phyloP scores from a whole-genome alignment of 1,140 invertebrate genomes.

The Coenobita brevimanus region DNA sequence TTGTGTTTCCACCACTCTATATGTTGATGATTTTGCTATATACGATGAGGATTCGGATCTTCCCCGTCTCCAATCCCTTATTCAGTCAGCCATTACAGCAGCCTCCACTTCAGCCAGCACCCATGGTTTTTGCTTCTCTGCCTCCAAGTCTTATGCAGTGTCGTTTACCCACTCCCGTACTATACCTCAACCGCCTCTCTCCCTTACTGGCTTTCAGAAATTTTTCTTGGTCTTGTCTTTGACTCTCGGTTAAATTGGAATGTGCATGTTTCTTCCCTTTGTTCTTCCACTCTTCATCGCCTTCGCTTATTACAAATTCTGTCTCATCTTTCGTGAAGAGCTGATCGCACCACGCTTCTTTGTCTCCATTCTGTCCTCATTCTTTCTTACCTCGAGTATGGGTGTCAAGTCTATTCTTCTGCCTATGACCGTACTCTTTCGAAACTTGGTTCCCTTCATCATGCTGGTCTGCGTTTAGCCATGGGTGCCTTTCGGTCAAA shows the following conservation, averaged over 20 bases:
- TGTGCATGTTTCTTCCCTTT: neutral
- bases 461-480: too few species aligned
- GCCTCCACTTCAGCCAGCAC: neutral
- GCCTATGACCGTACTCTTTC: neutral
- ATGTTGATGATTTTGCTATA: constrained; percentile 14
- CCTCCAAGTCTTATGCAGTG: constrained; percentile 3
- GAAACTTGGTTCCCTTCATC: too few species aligned
- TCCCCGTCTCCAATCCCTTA: neutral
- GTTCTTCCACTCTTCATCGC: neutral
- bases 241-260: constrained; percentile 13
- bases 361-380: constrained; percentile 2
- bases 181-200: constrained; percentile 13
- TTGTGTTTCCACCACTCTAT: neutral
- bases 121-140: neutral
- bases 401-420: constrained; percentile 9
- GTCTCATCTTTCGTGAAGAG: neutral
- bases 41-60: neutral
- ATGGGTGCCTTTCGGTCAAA: too few species aligned
- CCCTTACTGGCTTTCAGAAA: neutral
- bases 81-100: constrained; percentile 2
- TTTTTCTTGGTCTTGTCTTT: constrained; percentile 12
- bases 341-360: neutral
- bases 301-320: neutral
- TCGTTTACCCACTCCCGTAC: neutral
- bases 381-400: constrained; percentile 11